These are phyloP conservation scores for Anguilla megastoma DNA, from an alignment of 2,797 vertebrate genomes.

Conservation along the genomic window DNA sequence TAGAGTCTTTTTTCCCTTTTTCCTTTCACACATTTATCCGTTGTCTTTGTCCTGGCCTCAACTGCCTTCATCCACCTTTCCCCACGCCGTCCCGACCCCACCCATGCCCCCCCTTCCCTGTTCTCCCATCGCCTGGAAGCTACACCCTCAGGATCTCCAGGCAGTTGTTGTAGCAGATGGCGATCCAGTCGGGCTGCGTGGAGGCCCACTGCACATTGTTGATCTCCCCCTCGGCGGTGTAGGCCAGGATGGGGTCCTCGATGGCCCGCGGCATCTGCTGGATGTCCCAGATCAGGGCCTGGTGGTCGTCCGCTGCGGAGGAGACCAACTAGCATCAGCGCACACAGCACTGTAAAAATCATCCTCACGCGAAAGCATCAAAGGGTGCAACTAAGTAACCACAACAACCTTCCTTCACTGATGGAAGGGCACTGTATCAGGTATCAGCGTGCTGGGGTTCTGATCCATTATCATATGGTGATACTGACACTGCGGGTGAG, in stretches of 20 bases:
- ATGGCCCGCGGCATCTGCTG: constrained; percentile 99
- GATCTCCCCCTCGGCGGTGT: constrained; percentile 97
- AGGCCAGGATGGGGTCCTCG: constrained; percentile 97
- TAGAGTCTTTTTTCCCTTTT: not conserved
- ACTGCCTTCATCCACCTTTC: not conserved
- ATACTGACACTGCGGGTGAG: not conserved
- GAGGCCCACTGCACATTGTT: constrained; percentile 99
- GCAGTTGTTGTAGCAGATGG: constrained; percentile 87
- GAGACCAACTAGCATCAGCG: not conserved
- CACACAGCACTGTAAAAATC: not conserved
- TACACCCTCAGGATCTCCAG: constrained; percentile 84
- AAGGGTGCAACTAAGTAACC: not conserved
- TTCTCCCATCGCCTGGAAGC: constrained; percentile 28
- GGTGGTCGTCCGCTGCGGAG: constrained; percentile 90
- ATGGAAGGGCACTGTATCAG: not conserved
- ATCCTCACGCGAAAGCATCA: not conserved
- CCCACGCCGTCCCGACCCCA: not conserved
- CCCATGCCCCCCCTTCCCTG: constrained; percentile 35
- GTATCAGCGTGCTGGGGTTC: not conserved
- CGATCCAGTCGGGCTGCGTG: constrained; percentile 97
- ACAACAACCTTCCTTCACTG: not conserved
- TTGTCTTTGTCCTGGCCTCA: not conserved
- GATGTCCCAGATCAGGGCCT: constrained; percentile 99
- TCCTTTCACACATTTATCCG: not conserved
- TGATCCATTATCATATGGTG: not conserved